Evolutionary conservation across 2,113 vertebrate genomes (phyloP).

Genomic region (Pollimyrus isidori): DNA sequence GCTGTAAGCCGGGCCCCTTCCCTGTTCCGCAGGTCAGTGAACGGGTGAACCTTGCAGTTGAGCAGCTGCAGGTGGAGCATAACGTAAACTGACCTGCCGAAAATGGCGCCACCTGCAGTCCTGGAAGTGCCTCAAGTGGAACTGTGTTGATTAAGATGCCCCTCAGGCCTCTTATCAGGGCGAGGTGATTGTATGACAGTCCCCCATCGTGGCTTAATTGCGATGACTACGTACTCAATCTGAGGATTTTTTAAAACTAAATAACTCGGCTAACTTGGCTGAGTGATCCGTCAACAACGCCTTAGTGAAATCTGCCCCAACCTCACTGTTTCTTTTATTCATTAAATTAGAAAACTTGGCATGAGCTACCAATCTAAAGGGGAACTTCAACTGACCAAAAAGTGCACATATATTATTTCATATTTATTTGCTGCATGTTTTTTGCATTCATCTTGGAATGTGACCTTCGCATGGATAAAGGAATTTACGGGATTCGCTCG

Average conservation of each 20-base stretch:
- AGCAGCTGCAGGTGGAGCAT: slow-evolving; percentile 27
- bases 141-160: not conserved
- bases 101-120: not conserved
- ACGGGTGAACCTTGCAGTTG: slow-evolving; percentile 49
- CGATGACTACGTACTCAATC: not conserved
- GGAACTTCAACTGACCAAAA: not conserved
- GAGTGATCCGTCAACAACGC: not conserved
- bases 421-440: not conserved
- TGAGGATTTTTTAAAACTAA: not conserved
- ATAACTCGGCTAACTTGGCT: not conserved
- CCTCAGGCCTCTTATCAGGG: not conserved
- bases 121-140: not conserved
- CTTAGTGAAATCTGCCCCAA: not conserved
- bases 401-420: not conserved
- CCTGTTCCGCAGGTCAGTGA: slow-evolving; percentile 56
- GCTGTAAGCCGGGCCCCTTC: slow-evolving; percentile 62
- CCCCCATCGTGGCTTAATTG: not conserved
- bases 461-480: not conserved
- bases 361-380: not conserved
- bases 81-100: not conserved
- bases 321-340: not conserved
- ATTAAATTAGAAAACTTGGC: not conserved
- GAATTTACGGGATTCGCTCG: not conserved
- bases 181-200: not conserved
- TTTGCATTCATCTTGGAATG: not conserved